Base-by-base conservation (phyloP, 2,888 invertebrate genomes). In the Cryptus armator region DNA sequence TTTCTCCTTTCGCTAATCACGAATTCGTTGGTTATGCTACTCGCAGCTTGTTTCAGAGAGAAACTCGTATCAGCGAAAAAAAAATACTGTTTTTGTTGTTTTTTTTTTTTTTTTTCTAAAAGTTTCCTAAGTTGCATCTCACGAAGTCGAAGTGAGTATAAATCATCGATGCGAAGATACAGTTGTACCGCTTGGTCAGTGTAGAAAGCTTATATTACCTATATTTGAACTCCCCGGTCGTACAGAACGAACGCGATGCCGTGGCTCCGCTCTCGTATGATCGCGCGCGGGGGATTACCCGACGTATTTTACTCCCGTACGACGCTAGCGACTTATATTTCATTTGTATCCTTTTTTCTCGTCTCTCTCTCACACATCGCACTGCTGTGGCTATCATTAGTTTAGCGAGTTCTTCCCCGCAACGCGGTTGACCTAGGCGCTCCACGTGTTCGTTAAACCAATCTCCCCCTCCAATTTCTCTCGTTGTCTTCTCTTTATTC, bases 401-500 rank as follows among this genome's bases (percentile, higher is more conserved):
- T 86, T 79, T 81, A 83, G 83, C 84, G 59, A 75, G 66, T 77
- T 68, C 68, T 81, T 62, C 83, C 82, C 81, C 81, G 84, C 87
- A 86, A 82, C 85, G 87, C 88, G 86, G 89, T 89, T 89, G 88
- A 90, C 89, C 90, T 88, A 90, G 87, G 88, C 89, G 88, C 89
- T 89, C 89, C 91, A 90, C 90, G 90, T 90, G 90, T 88, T 87
- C 75, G 66, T 85, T 16, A 12, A 44, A 56, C 59, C 37, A 24
- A 51, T 56, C 16, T 66, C 64, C 59, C 66, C 12, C 29, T 12
- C n/a, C 29, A 37, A 19, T 76, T 62, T 53, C 48, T 48, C 74
- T 53, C 56, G 43, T 72, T 51, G 46, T 24, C 79, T 62, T 71
- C 43, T 51, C 75, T 66, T 24, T 66, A 67, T 82, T 66, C 66